Conservation (phyloP, 2,888 invertebrate species). For the Acleris cristana region DNA sequence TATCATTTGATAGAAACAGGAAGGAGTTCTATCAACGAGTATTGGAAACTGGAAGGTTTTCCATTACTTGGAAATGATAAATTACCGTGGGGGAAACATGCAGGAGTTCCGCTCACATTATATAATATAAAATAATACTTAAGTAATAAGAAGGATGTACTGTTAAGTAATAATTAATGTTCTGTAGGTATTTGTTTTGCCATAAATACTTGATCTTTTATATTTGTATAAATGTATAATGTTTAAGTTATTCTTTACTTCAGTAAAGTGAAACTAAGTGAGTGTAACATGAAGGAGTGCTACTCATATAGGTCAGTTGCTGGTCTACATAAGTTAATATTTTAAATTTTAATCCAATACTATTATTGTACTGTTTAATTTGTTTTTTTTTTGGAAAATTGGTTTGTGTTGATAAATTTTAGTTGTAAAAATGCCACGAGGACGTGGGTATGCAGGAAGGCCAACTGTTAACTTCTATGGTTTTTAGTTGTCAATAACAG, state of each 20-base stretch:
- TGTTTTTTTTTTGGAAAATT: not conserved
- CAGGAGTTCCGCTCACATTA: not conserved
- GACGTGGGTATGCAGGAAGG: not conserved
- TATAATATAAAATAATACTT: not conserved
- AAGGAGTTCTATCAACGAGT: not conserved
- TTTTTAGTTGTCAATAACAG: no score
- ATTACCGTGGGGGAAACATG: not conserved
- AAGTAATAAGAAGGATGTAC: not conserved
- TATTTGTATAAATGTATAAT: no score
- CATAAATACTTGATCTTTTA: no score
- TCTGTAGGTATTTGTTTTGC: no score
- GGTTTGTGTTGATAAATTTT: no score
- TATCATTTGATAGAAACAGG: not conserved
- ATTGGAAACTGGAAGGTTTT: not conserved
- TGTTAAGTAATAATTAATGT: not conserved
- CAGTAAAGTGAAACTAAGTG: not conserved
- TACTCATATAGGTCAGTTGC: not conserved
- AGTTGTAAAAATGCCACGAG: not conserved
- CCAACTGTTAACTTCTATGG: not conserved
- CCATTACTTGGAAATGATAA: not conserved
- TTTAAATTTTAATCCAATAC: not conserved
- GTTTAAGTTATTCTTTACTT: no score
- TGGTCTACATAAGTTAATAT: no score
- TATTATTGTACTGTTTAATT: not conserved
- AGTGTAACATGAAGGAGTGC: not conserved